Conservation (phyloP, 2,113 vertebrate genomes). For the Microtus ochrogaster region DNA sequence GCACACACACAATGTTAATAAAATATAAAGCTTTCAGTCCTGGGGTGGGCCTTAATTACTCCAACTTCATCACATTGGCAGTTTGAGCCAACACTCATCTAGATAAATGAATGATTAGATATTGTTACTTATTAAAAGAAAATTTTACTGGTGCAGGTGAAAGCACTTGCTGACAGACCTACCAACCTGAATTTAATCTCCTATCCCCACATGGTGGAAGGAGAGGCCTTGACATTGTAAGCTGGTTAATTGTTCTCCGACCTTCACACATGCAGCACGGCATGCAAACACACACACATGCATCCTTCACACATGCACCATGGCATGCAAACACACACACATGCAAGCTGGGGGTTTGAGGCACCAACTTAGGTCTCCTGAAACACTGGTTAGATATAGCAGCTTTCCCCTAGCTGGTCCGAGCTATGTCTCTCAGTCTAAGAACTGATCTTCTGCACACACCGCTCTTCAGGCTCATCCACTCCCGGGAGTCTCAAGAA, state of each 20-base stretch:
- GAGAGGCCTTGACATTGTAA: not conserved
- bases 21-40: not conserved
- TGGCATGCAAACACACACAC: too few relatives aligned
- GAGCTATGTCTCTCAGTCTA: not conserved
- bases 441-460: not conserved
- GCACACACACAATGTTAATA: not conserved
- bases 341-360: not conserved
- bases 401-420: constrained; percentile 16
- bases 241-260: not conserved
- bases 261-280: not conserved
- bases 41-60: not conserved
- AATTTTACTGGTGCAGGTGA: not conserved
- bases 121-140: not conserved
- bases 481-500: not conserved
- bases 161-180: not conserved
- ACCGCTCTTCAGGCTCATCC: not conserved
- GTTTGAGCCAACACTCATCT: not conserved
- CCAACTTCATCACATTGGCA: not conserved
- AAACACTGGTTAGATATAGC: not conserved
- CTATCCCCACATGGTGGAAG: not conserved
- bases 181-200: not conserved
- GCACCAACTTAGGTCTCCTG: not conserved
- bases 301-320: not conserved
- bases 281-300: too few relatives aligned
- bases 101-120: constrained; percentile 27